Conservation (phyloP, 2,113 vertebrate genomes). For the Oreotrochilus melanogaster region DNA sequence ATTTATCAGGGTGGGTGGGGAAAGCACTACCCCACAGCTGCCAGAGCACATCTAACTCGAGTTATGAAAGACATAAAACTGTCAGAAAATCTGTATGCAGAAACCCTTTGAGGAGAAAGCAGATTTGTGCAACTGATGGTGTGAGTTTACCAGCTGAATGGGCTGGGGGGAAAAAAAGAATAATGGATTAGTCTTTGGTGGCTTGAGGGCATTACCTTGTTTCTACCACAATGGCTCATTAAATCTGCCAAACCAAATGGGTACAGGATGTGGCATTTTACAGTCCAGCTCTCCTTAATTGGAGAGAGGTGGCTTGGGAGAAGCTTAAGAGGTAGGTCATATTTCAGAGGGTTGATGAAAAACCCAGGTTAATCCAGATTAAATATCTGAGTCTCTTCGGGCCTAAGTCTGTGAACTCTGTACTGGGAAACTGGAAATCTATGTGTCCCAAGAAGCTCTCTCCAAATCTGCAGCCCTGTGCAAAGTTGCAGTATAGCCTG, state of each 20-base stretch:
- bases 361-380: constrained; percentile 8
- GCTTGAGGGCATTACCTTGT: constrained; percentile 66
- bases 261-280: constrained; percentile 77
- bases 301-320: constrained; percentile 46
- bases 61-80: constrained; percentile 24
- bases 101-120: constrained; percentile 44
- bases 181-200: constrained; percentile 36
- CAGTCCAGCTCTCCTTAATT: constrained; percentile 64
- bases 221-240: constrained; percentile 75
- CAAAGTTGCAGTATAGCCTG: background rate
- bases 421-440: background rate
- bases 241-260: constrained; percentile 72
- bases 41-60: background rate
- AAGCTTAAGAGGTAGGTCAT: constrained; percentile 48
- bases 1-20: background rate
- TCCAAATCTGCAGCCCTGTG: background rate
- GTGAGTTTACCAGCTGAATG: constrained; percentile 14
- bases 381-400: background rate
- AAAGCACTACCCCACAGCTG: background rate
- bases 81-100: constrained; percentile 34
- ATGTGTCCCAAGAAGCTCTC: background rate
- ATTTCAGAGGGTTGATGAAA: constrained; percentile 60
- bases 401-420: background rate
- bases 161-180: background rate
- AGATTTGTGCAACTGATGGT: constrained; percentile 44